Evolutionary conservation across 2,113 vertebrate species (phyloP).

Genomic region (Sturnus vulgaris): DNA sequence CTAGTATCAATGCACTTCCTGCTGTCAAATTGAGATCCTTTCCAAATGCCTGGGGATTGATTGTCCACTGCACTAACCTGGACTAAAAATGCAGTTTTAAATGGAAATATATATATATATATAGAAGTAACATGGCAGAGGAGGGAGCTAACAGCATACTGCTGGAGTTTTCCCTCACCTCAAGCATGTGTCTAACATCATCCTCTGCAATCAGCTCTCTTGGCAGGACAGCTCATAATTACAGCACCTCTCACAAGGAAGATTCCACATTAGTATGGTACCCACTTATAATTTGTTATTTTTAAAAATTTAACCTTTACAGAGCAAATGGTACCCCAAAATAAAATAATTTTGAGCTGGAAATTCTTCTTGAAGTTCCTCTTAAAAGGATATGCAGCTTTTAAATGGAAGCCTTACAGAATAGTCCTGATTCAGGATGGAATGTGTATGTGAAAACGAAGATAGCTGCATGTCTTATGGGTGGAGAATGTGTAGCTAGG

Average conservation of each 20-base stretch:
- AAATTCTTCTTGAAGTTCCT: background rate
- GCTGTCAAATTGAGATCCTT: conserved; percentile 12
- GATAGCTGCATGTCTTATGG: background rate
- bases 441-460: background rate
- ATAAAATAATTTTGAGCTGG: background rate
- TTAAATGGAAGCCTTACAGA: background rate
- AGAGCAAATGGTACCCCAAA: background rate
- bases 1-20: accelerated
- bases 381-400: background rate
- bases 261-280: background rate
- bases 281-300: background rate
- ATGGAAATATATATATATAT: background rate
- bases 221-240: background rate
- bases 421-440: background rate
- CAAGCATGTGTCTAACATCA: background rate
- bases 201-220: background rate
- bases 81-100: background rate
- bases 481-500: background rate
- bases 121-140: background rate
- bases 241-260: background rate
- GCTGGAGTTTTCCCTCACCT: background rate
- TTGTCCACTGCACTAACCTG: background rate
- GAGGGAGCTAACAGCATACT: background rate
- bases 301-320: background rate
- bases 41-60: background rate